Evolutionary conservation across 2,113 vertebrate species (phyloP).

Genomic region (Plestiodon gilberti): DNA sequence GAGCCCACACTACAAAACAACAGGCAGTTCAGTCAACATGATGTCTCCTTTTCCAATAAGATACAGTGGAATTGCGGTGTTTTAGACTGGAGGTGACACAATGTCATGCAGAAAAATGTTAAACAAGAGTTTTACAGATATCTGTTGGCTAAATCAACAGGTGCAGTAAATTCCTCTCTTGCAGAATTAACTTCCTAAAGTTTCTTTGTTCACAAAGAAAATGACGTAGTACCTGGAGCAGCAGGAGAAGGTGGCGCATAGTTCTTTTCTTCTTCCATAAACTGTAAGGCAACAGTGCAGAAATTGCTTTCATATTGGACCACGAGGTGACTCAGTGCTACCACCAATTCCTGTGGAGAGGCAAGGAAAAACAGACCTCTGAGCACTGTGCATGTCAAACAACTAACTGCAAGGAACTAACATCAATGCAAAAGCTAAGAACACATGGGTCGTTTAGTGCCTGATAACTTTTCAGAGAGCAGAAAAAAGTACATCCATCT

Average conservation of each 20-base stretch:
- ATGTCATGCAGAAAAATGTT: background rate
- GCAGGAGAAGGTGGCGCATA: constrained; percentile 91
- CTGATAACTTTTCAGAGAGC: background rate
- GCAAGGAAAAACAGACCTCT: background rate
- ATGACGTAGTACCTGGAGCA: constrained; percentile 77
- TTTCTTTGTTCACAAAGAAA: background rate
- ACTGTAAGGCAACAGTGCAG: constrained; percentile 96
- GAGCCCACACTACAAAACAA: background rate
- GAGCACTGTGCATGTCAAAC: background rate
- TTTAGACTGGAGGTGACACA: background rate
- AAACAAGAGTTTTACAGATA: background rate
- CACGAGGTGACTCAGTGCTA: constrained; percentile 95
- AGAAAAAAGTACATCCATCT: background rate
- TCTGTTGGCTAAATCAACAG: background rate
- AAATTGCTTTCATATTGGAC: constrained; percentile 98
- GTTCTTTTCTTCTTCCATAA: constrained; percentile 98
- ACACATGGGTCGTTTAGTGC: rapidly evolving
- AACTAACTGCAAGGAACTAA: background rate
- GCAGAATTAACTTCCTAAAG: background rate
- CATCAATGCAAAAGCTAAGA: background rate
- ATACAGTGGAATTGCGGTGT: background rate
- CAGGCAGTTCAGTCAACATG: background rate
- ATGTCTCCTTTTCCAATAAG: background rate
- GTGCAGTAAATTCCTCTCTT: background rate
- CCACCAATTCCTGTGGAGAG: constrained; percentile 90